Conservation (phyloP, 1,140 invertebrate genomes). For the Samia ricini region DNA sequence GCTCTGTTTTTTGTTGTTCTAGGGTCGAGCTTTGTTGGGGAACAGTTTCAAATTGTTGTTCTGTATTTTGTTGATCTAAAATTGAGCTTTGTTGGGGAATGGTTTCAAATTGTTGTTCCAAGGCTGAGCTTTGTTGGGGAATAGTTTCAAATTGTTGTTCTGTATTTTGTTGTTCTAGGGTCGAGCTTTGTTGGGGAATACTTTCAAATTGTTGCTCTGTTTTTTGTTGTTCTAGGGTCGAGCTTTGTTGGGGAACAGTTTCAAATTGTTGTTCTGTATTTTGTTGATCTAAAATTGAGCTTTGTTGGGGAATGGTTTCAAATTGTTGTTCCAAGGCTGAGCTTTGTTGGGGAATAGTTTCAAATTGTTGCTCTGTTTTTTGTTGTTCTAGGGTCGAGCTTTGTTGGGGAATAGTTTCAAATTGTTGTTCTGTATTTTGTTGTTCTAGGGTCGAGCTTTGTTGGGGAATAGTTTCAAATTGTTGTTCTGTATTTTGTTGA, state of each 20-base stretch:
- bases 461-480: conserved; percentile 8
- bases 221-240: neutral
- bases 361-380: conserved; percentile 31
- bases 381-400: conserved; percentile 25
- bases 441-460: conserved; percentile 11
- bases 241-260: neutral
- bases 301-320: conserved; percentile 27
- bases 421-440: conserved; percentile 24
- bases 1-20: conserved; percentile 25
- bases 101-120: conserved; percentile 13
- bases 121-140: conserved; percentile 20
- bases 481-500: conserved; percentile 23
- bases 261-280: conserved; percentile 13
- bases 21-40: neutral
- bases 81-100: conserved; percentile 5
- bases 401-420: conserved; percentile 27
- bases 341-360: conserved; percentile 31
- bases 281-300: conserved; percentile 22
- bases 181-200: neutral
- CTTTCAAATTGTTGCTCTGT: conserved; percentile 18
- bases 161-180: conserved; percentile 23
- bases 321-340: conserved; percentile 17
- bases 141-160: conserved; percentile 11
- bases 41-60: conserved; percentile 16
- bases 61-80: conserved; percentile 22